These are phyloP conservation scores for Bursaphelenchus mucronatus DNA, from an alignment of 1,140 invertebrate species.

Conservation along the genomic window DNA sequence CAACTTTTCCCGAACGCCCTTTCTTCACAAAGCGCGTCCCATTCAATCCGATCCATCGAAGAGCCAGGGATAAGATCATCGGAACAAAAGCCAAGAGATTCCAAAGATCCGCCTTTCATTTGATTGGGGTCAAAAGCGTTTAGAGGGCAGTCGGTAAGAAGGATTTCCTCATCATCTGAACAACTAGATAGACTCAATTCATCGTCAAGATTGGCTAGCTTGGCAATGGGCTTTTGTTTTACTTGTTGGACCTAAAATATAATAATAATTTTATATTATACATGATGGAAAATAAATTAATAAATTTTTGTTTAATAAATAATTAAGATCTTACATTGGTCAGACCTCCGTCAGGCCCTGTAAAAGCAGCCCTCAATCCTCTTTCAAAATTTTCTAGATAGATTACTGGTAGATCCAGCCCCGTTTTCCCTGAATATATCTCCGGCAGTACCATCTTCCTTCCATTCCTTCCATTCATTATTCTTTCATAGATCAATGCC, in stretches of 20 bases:
- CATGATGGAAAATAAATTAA: background rate
- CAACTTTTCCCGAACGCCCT: conserved; percentile 70
- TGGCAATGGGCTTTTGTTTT: conserved; percentile 44
- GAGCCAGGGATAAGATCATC: background rate
- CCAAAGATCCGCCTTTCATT: background rate
- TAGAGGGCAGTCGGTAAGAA: conserved; percentile 24
- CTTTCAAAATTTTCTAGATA: conserved; percentile 50
- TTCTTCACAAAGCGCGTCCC: conserved; percentile 61
- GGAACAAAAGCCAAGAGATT: conserved; percentile 13
- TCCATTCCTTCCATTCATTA: conserved; percentile 47
- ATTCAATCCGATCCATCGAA: conserved; percentile 26
- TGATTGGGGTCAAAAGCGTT: conserved; percentile 17
- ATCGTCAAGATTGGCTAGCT: conserved; percentile 60
- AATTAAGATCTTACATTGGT: conserved; percentile 66
- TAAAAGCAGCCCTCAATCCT: conserved; percentile 69
- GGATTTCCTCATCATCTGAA: conserved; percentile 42
- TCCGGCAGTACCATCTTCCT: conserved; percentile 41
- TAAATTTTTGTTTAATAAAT: conserved; percentile 16
- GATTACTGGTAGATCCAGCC: conserved; percentile 57
- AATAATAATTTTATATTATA: conserved; percentile 6
- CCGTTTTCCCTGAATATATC: conserved; percentile 54
- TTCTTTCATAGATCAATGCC: conserved; percentile 39
- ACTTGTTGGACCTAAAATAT: conserved; percentile 49
- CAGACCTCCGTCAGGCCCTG: conserved; percentile 74
- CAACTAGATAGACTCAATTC: conserved; percentile 53